A percentile compares a stretch with the other conserved stretches of the same genome.
Conservation (phyloP, 2,797 vertebrate species). For the Phataginus tetradactyla region DNA sequence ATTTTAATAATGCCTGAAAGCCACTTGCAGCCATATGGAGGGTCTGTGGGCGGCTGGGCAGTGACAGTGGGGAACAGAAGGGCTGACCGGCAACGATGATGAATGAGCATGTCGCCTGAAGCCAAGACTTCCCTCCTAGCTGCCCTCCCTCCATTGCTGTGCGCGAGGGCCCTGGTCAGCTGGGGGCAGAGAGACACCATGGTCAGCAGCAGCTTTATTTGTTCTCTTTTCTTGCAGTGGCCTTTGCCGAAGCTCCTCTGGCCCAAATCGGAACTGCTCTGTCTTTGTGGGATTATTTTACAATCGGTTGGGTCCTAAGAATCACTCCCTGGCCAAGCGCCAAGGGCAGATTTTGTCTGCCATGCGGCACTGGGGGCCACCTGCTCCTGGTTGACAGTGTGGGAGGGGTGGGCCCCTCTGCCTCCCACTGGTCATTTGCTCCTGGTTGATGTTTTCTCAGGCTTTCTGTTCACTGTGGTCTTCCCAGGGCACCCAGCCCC, state of each 20-base stretch:
- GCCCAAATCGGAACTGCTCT: background rate
- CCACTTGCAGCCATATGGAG: slow-evolving; percentile 13
- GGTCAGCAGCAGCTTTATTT: background rate
- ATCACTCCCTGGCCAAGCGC: background rate
- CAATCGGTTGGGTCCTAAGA: background rate
- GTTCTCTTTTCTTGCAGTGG: background rate
- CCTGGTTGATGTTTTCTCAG: background rate
- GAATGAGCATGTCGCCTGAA: background rate
- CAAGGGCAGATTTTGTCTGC: background rate
- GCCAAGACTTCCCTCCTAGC: background rate
- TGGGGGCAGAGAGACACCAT: accelerated
- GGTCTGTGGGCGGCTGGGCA: background rate
- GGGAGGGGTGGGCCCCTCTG: accelerated
- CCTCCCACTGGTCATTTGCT: background rate
- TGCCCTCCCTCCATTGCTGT: background rate
- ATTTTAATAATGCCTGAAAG: background rate
- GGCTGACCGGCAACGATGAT: background rate
- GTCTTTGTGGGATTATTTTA: background rate
- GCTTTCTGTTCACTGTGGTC: background rate
- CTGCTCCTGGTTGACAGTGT: background rate
- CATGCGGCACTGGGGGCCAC: background rate
- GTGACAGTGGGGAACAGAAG: background rate
- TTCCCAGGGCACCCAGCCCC: accelerated
- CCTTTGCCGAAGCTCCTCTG: background rate
- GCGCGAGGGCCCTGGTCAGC: background rate